Evolutionary conservation across 2,888 invertebrate species (phyloP), one percentile per base, ranked within the genome.

Genomic region (Ichneumoninae sp.): DNA sequence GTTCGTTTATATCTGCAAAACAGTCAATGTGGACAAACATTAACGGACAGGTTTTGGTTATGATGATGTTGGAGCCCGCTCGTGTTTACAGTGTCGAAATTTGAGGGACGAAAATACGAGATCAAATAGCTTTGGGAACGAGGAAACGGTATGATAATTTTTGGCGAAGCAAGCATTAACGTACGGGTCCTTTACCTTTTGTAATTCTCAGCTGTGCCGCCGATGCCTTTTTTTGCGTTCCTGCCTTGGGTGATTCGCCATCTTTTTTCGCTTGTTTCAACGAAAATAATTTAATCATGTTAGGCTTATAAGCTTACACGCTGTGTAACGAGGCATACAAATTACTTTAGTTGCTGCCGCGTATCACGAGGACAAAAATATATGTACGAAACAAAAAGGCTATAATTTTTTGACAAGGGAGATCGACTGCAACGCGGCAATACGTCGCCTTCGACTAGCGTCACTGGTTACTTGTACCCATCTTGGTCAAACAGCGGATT

Each of bases 241-340:
- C 96, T 91, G 95, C 94, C 93, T 95, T 95, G 90, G 97, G 97
- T 90, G 97, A 96, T 94, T 98, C 98, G 92, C 98, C 98, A 96
- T 99, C 98, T 95, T 99, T 99, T 95, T 98, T 98, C 95, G 99
- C 98, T 95, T 99, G 98, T 95, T 99, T 99, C 94, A 99, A 95
- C 90, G 99, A 98, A 96, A 99, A 99, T 95, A 99, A 96, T 96
- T 98, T 99, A 94, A 99, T 98, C 99, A 99, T 99, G 93, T 93
- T 95, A 94, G 88, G 87, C 88, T 84, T 89, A 86, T 87, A 80
- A 85, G 88, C 57, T 87, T 69, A 54, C 63, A 77, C 83, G 83
- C 75, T 81, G 65, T 87, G 83, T 87, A 88, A 83, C 83, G 87
- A 87, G 87, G 88, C 89, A 89, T 88, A 89, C 87, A 88, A 88